phyloP scores from a whole-genome alignment of 2,888 invertebrate genomes.

The Clistopyga incitator region DNA sequence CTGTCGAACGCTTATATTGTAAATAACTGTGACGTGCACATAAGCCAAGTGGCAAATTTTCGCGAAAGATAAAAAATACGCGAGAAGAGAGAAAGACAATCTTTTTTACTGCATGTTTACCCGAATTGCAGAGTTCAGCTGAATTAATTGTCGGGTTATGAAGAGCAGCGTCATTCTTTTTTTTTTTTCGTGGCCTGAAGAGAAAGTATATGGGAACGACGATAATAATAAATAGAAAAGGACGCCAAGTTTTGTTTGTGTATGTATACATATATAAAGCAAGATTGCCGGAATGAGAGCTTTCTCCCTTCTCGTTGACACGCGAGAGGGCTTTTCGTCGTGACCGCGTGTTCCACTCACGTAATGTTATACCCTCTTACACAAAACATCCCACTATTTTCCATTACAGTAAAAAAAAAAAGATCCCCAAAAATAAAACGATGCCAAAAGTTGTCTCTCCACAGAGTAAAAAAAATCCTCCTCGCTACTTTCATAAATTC shows the following conservation, averaged over 20 bases:
- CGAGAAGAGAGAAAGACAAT: not conserved
- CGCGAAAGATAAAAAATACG: not conserved
- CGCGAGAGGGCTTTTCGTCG: slow-evolving; percentile 43
- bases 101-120: slow-evolving; percentile 2
- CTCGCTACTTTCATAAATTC: too few relatives aligned
- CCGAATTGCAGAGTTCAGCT: slow-evolving; percentile 17
- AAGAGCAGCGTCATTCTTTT: slow-evolving; percentile 21
- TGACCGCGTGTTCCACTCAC: slow-evolving; percentile 45
- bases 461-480: too few relatives aligned
- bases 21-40: slow-evolving; percentile 21
- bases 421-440: not conserved
- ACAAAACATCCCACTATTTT: not conserved
- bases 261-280: slow-evolving; percentile 9
- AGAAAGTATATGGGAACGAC: slow-evolving; percentile 43
- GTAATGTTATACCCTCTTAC: slow-evolving; percentile 23
- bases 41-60: slow-evolving; percentile 1
- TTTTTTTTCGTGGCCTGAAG: not conserved
- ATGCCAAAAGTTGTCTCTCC: not conserved
- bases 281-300: not conserved
- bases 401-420: not conserved
- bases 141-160: slow-evolving; percentile 25
- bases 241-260: slow-evolving; percentile 8
- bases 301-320: slow-evolving; percentile 46
- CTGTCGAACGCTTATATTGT: slow-evolving; percentile 5
- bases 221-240: slow-evolving; percentile 28